Percentiles rank a stretch among this genome's conserved stretches.
Evolutionary conservation across 1,140 invertebrate species (phyloP).

Genomic region (Hylaeus anthracinus): DNA sequence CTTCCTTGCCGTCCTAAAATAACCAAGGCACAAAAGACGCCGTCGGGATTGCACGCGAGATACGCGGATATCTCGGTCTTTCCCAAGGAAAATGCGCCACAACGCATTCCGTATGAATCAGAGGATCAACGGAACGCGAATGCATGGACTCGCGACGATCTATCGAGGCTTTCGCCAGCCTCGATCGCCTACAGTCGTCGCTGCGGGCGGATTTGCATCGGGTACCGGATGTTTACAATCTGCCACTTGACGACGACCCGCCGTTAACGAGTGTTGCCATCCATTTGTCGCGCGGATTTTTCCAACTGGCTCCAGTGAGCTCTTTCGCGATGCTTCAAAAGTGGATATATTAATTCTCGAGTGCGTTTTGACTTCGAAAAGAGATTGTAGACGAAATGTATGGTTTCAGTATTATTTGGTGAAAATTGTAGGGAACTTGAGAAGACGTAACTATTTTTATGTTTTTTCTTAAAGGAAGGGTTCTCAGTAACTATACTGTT

Average conservation of each 20-base stretch:
- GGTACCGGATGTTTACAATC: slow-evolving; percentile 77
- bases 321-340: too few relatives aligned
- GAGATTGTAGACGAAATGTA: too few relatives aligned
- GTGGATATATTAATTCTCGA: too few relatives aligned
- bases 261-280: slow-evolving; percentile 39
- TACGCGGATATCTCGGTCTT: neutral
- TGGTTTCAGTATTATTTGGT: too few relatives aligned
- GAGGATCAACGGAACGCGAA: slow-evolving; percentile 19
- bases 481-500: too few relatives aligned
- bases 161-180: slow-evolving; percentile 3
- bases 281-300: slow-evolving; percentile 33
- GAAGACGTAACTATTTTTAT: too few relatives aligned
- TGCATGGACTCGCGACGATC: neutral
- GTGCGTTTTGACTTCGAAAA: too few relatives aligned
- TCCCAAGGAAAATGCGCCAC: slow-evolving; percentile 16
- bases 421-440: too few relatives aligned
- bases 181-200: slow-evolving; percentile 54
- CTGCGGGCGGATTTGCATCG: slow-evolving; percentile 67
- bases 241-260: slow-evolving; percentile 70
- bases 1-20: slow-evolving; percentile 12
- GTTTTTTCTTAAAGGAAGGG: too few relatives aligned
- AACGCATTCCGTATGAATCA: slow-evolving; percentile 29
- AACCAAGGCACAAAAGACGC: slow-evolving; percentile 18
- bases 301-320: neutral
- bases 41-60: slow-evolving; percentile 18